phyloP scores from a whole-genome alignment of 2,888 invertebrate genomes.

The Hemicrepidius hirtus region DNA sequence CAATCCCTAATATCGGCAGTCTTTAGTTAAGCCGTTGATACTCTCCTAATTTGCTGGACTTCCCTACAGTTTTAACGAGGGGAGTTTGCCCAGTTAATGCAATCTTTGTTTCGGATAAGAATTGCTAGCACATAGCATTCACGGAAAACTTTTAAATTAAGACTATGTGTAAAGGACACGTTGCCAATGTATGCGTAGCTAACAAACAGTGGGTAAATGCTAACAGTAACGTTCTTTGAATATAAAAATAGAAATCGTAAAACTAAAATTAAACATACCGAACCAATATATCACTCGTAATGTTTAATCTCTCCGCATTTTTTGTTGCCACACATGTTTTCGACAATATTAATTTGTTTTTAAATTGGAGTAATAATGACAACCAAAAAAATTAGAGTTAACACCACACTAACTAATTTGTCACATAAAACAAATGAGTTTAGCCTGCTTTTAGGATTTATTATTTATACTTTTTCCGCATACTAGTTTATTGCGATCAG shows the following conservation, averaged over 20 bases:
- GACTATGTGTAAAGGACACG: neutral
- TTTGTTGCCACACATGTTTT: conserved; percentile 49
- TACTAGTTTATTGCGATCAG: neutral
- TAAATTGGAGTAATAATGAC: conserved; percentile 54
- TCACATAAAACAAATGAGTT: conserved; percentile 49
- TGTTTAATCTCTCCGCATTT: conserved; percentile 43
- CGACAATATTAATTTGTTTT: conserved; percentile 55
- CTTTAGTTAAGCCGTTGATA: conserved; percentile 68
- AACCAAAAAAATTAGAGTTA: conserved; percentile 43
- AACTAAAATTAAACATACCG: conserved; percentile 48
- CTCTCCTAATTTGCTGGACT: conserved; percentile 69
- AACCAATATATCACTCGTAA: conserved; percentile 48
- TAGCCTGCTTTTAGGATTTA: conserved; percentile 42
- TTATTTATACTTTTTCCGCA: conserved; percentile 32
- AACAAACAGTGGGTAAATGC: no score
- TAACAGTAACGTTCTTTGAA: neutral
- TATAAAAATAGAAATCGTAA: conserved; percentile 43
- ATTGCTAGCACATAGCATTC: conserved; percentile 14
- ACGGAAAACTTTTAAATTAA: neutral
- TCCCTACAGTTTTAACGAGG: conserved; percentile 63
- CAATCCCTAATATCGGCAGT: conserved; percentile 63
- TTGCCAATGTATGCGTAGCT: neutral
- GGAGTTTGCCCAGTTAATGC: conserved; percentile 33
- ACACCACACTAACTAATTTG: conserved; percentile 51
- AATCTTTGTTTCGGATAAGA: conserved; percentile 37